phyloP scores from a whole-genome alignment of 2,888 invertebrate species.

The Stenodera caucasica region DNA sequence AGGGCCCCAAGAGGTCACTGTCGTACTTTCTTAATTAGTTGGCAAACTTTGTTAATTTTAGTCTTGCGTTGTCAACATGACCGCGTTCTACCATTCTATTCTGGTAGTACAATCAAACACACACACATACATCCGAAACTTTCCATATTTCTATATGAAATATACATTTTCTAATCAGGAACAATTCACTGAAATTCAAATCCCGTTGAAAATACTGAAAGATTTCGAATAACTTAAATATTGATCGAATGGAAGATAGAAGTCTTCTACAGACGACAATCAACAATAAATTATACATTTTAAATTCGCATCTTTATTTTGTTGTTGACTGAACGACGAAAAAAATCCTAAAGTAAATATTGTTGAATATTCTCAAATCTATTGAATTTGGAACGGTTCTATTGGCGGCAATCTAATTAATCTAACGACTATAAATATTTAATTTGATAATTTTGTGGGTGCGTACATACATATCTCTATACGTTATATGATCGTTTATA shows the following conservation, averaged over 20 bases:
- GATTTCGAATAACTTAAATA: background rate
- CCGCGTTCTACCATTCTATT: slow-evolving; percentile 31
- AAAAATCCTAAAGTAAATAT: no score
- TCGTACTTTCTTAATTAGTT: slow-evolving; percentile 55
- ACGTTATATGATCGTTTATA: background rate
- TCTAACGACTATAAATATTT: background rate
- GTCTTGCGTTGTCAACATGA: slow-evolving; percentile 51
- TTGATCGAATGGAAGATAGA: background rate
- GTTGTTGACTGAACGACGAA: no score
- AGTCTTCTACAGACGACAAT: no score
- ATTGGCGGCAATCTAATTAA: background rate
- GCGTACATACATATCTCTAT: background rate
- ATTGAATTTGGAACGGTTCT: background rate
- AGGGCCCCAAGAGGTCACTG: slow-evolving; percentile 47
- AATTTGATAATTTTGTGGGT: background rate
- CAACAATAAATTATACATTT: background rate
- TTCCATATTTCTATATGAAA: background rate
- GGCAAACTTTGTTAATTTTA: slow-evolving; percentile 54
- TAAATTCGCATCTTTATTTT: background rate
- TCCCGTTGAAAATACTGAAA: background rate
- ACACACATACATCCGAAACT: background rate
- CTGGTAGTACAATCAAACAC: slow-evolving; percentile 2
- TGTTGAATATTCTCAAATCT: no score
- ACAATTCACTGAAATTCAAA: background rate
- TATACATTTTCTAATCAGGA: background rate